Conservation (phyloP, 2,888 invertebrate genomes). For the Chironomus tentans region DNA sequence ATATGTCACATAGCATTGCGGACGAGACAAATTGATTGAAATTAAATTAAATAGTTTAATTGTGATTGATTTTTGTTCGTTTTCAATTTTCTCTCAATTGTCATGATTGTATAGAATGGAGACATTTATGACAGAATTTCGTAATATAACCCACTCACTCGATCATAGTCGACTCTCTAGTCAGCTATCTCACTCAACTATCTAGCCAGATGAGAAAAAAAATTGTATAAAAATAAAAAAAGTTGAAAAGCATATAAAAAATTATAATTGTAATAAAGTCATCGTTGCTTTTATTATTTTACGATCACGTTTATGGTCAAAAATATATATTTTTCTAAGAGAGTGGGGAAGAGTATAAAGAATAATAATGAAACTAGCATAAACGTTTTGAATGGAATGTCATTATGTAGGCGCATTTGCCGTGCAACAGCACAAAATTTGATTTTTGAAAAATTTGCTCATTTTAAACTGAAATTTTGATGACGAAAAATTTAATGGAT, state of each 20-base stretch:
- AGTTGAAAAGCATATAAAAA: conserved; percentile 5
- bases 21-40: not conserved
- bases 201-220: not conserved
- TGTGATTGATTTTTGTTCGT: not conserved
- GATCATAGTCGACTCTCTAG: no score
- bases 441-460: no score
- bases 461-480: no score
- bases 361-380: not conserved
- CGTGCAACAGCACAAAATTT: no score
- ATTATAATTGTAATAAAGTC: conserved; percentile 27
- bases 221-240: not conserved
- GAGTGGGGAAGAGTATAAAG: not conserved
- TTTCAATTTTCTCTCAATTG: no score
- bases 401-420: no score
- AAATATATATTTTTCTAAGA: not conserved
- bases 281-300: conserved; percentile 24
- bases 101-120: not conserved
- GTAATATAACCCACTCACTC: not conserved
- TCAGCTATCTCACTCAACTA: not conserved
- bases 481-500: no score
- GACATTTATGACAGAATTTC: not conserved
- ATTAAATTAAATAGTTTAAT: not conserved
- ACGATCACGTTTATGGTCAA: conserved; percentile 26
- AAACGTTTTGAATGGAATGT: no score
- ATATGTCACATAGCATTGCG: not conserved